Base-by-base conservation (phyloP, 2,888 invertebrate species). In the Bedellia somnulentella region DNA sequence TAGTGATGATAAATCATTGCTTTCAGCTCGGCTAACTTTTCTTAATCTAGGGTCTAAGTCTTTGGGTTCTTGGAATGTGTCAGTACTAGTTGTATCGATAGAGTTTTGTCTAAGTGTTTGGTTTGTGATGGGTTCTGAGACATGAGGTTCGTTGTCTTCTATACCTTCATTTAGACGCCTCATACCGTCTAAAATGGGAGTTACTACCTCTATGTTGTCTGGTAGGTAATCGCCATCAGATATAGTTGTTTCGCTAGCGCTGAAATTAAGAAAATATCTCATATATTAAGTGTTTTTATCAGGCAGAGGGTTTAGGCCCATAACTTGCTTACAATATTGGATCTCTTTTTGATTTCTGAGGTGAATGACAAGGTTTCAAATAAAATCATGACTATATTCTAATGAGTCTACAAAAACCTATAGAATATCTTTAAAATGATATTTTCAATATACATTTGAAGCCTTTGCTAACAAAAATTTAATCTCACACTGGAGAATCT, bases 191-290 rank as follows among this genome's bases (percentile, higher is more conserved):
- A 75, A 51, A 12, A 76, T 71, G 0, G 76, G 76, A 1, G 68
- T 68, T 61, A 76, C 68, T 2, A 76, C 71, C 41, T 76, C 75
- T 8, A 76, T 68, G 32, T 71, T 70, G 43, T 75, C 76, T 0
- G 76, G 76, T 0, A 76, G 53, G 33, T 73, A 77, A 38, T 77
- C 76, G 4, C 47, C 56, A 11, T 73, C 73, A 0, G 60, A 57
- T 49, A 73, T 67, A 11, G 57, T 52, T 3, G 57, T 61, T 41
- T 71, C 71, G 36, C 50, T 64, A 14, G 66, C 63, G 40, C 70
- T 73, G 55, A 10, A 43, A 49, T 16, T 29, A 29, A 27, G 24
- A 24, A 24, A n/a, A n/a, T n/a, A n/a, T n/a, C n/a, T n/a, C n/a
- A n/a, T n/a, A n/a, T n/a, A n/a, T n/a, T n/a, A n/a, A n/a, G n/a